Percentiles rank a stretch among this genome's conserved stretches.
phyloP scores from a whole-genome alignment of 2,888 invertebrate genomes.

The Hypselothyrea guttata region DNA sequence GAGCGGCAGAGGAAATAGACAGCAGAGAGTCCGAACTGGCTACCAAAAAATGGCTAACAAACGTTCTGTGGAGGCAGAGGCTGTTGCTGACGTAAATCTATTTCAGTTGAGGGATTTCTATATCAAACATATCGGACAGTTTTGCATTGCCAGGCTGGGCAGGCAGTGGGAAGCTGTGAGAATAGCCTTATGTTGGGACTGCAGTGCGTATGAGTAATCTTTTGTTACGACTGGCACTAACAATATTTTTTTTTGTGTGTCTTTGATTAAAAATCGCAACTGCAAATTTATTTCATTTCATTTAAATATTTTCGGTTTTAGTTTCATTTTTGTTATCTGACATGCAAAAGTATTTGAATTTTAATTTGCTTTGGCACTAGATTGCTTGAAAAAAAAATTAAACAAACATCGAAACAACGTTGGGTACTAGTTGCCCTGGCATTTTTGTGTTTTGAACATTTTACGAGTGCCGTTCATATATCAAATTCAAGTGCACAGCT shows the following conservation, averaged over 20 bases:
- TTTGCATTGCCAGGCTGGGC: constrained; percentile 52
- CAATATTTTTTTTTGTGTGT: constrained; percentile 5
- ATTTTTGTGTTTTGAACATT: no score
- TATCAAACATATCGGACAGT: constrained; percentile 75
- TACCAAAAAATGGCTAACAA: constrained; percentile 52
- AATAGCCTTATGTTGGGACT: constrained; percentile 27
- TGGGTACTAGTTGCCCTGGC: no score
- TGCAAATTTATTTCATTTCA: constrained; percentile 66
- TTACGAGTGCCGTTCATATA: constrained; percentile 40
- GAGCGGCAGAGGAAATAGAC: not conserved
- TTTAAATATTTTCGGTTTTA: constrained; percentile 35
- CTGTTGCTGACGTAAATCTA: constrained; percentile 78
- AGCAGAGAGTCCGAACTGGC: not conserved
- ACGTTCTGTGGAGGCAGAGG: constrained; percentile 40
- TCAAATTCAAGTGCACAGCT: constrained; percentile 59
- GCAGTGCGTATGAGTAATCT: constrained; percentile 63
- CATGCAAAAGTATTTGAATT: constrained; percentile 60
- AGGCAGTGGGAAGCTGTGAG: constrained; percentile 1
- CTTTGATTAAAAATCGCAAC: constrained; percentile 67
- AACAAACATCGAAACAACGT: constrained; percentile 17
- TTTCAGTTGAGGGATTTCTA: constrained; percentile 76
- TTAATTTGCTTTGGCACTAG: constrained; percentile 55
- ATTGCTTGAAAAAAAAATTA: constrained; percentile 5
- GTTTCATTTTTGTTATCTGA: constrained; percentile 1
- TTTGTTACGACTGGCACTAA: constrained; percentile 19